Evolutionary conservation across 2,113 vertebrate species (phyloP), one percentile per base, ranked within the genome.

Genomic region (Gnathonemus echidnorhynchus): DNA sequence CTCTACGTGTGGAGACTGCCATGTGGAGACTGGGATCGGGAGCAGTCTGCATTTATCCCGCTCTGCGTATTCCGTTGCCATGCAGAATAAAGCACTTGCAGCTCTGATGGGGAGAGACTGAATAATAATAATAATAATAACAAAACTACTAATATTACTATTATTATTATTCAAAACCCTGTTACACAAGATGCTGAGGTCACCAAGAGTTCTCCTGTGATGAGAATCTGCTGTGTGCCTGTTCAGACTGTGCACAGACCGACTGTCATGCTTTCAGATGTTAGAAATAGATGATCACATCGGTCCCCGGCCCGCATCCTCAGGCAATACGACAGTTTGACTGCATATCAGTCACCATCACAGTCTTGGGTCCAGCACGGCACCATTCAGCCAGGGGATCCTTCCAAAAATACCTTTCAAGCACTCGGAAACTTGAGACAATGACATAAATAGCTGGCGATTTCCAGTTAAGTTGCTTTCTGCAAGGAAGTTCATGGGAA

Each of bases 31-130:
- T 11, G 39, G 2, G 85, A 24, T 3, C 4, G 2, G 27, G 21
- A 46, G 19, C 50, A 70, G 89, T 5, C 83, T 46, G 39, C 8
- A 53, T 62, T 21, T 24, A 48, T n/a, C 13, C 5, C 1, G 24
- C 52, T 56, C 50, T n/a, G 84, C 52, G 42, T 10, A 87, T 90
- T 85, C 90, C 89, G 85, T 90, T 90, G 88, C 56, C 84, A 21
- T 49, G 45, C 48, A 53, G 27, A 11, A 88, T 88, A 52, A 90
- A 10, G 24, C 24, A 11, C 3, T 27, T 66, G 58, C 24, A 10
- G 58, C n/a, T 66, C 58, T n/a, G n/a, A 27, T 31, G 27, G 62
- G 62, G n/a, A 70, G n/a, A 31, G 10, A 31, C 10, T 31, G 27
- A 62, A n/a, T 62, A 62, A 62, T 24, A 58, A 58, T 56, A 58